Percentiles rank a stretch among this genome's conserved stretches.
Evolutionary conservation across 2,113 vertebrate genomes (phyloP).

Genomic region (Cebus imitator): DNA sequence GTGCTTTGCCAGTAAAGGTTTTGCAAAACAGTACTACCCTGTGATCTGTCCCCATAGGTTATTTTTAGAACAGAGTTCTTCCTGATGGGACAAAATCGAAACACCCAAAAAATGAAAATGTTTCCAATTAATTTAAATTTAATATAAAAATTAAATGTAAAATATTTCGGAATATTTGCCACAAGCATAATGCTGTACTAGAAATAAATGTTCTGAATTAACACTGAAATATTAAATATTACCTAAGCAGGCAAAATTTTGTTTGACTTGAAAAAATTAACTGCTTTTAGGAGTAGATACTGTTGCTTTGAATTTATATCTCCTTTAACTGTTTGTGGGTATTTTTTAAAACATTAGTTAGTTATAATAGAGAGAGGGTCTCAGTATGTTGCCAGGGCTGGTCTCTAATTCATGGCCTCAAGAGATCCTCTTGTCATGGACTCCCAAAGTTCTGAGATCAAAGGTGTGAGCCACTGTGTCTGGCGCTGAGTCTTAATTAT

Average conservation of each 20-base stretch:
- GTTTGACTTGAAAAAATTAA: neutral
- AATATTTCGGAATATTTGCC: neutral
- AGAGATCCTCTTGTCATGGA: no score
- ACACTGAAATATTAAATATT: neutral
- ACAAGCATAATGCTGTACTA: constrained; percentile 2
- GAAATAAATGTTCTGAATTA: neutral
- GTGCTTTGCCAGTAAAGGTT: neutral
- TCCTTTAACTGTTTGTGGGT: neutral
- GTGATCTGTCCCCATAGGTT: neutral
- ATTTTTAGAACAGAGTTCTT: constrained; percentile 21
- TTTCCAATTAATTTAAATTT: neutral
- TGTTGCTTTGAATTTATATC: neutral
- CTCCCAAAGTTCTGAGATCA: no score
- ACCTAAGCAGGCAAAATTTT: neutral
- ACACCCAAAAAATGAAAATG: neutral
- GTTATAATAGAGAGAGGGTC: no score
- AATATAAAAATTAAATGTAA: neutral
- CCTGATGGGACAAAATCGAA: neutral
- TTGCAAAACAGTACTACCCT: neutral
- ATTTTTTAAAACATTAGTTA: no score
- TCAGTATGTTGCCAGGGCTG: no score
- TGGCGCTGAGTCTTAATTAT: neutral
- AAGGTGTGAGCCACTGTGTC: no score
- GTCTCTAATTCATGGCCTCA: no score
- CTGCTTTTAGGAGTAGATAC: neutral